Percentiles rank a stretch among this genome's conserved stretches.
Evolutionary conservation across 2,797 vertebrate species (phyloP).

Genomic region (Macropodus opercularis): DNA sequence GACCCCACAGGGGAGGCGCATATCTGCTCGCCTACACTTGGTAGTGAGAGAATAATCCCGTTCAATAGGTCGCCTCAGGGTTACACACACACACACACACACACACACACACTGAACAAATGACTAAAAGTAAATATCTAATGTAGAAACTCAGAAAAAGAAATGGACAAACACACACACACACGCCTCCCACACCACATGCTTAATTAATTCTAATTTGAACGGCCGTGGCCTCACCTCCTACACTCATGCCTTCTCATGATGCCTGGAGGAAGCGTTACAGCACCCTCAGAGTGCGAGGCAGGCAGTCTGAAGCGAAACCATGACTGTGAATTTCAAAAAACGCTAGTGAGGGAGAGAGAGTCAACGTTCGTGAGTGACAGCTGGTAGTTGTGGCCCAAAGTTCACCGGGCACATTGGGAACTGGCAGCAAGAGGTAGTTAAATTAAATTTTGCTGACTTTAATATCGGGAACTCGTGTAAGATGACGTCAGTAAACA

Average conservation of each 20-base stretch:
- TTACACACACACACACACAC: conserved; percentile 7
- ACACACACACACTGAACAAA: background rate
- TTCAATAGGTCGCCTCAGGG: conserved; percentile 29
- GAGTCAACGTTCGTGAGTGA: conserved; percentile 11
- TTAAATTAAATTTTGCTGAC: conserved; percentile 2
- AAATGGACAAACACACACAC: conserved; percentile 28
- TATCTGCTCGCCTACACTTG: conserved; percentile 22
- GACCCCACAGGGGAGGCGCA: background rate
- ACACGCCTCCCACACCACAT: conserved; percentile 62
- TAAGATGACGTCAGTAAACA: conserved; percentile 3
- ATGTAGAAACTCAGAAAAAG: conserved; percentile 15
- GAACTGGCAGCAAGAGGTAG: conserved; percentile 11
- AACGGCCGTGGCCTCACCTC: conserved; percentile 72
- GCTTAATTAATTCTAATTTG: conserved; percentile 78
- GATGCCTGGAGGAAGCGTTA: conserved; percentile 53
- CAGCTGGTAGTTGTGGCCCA: conserved; percentile 22
- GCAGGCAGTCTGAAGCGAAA: conserved; percentile 16
- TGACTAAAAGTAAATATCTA: conserved; percentile 17
- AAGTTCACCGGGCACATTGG: background rate
- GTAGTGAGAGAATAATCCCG: conserved; percentile 31
- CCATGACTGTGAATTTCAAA: conserved; percentile 22
- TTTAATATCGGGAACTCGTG: background rate
- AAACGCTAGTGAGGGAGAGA: conserved; percentile 13
- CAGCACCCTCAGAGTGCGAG: conserved; percentile 30
- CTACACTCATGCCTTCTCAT: conserved; percentile 67